A percentile compares a stretch with the other conserved stretches of the same genome.
These are phyloP conservation scores for Darevskia nairensis DNA, from an alignment of 2,797 vertebrate species.

Conservation along the genomic window DNA sequence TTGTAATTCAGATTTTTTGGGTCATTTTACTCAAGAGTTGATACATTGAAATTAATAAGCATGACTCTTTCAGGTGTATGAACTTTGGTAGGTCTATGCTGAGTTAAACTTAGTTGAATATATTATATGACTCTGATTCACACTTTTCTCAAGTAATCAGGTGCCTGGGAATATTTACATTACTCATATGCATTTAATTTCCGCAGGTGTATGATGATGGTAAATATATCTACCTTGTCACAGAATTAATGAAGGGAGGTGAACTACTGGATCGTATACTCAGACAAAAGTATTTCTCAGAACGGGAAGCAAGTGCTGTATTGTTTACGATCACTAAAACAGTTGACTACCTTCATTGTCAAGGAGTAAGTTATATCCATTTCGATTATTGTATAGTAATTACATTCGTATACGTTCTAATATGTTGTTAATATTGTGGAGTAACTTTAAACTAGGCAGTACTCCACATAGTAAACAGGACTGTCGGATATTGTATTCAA, in stretches of 20 bases:
- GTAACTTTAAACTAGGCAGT: not conserved
- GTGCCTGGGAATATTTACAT: not conserved
- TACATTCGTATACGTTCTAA: not conserved
- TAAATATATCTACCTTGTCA: constrained; percentile 93
- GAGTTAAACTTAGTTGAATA: too few species aligned
- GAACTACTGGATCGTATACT: constrained; percentile 96
- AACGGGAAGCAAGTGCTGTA: constrained; percentile 94
- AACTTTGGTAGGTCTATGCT: too few species aligned
- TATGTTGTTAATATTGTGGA: not conserved
- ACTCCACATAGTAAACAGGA: not conserved
- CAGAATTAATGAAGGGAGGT: constrained; percentile 96
- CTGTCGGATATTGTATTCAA: not conserved
- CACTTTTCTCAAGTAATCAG: not conserved
- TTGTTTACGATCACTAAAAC: constrained; percentile 95
- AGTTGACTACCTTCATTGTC: constrained; percentile 97
- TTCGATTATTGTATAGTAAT: not conserved
- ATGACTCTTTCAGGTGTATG: too few species aligned
- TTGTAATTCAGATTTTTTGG: too few species aligned
- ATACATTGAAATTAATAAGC: too few species aligned
- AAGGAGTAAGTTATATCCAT: constrained; percentile 86
- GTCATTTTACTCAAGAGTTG: too few species aligned
- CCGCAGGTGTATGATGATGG: constrained; percentile 94
- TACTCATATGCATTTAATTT: constrained; percentile 23
- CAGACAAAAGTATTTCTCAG: constrained; percentile 95
- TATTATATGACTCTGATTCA: not conserved